Evolutionary conservation across 2,113 vertebrate species (phyloP), one percentile per base, ranked within the genome.

Genomic region (Chroicocephalus ridibundus): DNA sequence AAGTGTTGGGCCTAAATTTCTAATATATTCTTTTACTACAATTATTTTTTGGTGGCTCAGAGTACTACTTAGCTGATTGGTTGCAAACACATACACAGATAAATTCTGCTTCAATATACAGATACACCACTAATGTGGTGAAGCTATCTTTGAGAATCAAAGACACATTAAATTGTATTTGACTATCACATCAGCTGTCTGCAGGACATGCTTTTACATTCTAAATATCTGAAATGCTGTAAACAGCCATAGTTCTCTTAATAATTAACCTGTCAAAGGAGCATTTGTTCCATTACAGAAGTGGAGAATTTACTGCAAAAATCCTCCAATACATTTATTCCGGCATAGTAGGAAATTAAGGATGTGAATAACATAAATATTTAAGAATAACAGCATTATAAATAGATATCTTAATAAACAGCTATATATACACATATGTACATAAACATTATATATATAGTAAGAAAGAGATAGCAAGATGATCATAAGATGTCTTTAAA

Each of bases 141-240:
- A 90, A 90, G 58, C 26, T 85, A 65, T 80, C 36, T 65, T 34
- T 80, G 68, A 74, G 58, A 86, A 82, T 71, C 55, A 86, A 85
- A 96, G 76, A 49, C 36, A 42, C 29, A 32, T 75, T 93, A 83
- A 93, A 95, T 92, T 90, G 74, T 55, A 77, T 87, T 91, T 91
- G 69, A 82, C 87, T 86, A 38, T 87, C 90, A 88, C 72, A 92
- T 86, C 82, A 91, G 20, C 64, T 96, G n/a, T 88, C 86, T 86
- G 58, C 64, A 93, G 80, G 64, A 83, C 60, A 70, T 62, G 20
- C 40, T 66, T 88, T 92, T 83, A 55, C 51, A 60, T 66, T 92
- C 55, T 58, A 91, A 66, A 40, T 54, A 71, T 61, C 75, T 77
- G 79, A 80, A 86, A 86, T 57, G 16, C 7, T 86, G 64, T 83